Base-by-base conservation (phyloP, 2,888 invertebrate genomes). In the Cartodere bifasciata region DNA sequence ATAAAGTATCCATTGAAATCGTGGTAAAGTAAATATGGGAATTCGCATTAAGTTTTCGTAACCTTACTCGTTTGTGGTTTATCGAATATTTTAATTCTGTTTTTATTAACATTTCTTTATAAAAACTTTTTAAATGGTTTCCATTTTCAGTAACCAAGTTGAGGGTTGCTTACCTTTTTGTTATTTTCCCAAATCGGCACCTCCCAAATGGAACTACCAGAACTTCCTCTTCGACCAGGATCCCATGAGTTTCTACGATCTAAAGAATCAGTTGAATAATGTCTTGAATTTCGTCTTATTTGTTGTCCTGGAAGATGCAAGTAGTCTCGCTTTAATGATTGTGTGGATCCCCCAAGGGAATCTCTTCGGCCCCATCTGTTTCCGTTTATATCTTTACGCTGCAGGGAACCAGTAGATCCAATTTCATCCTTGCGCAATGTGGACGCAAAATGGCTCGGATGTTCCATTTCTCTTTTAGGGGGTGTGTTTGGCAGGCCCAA, bases 161-260 rank as follows among this genome's bases (percentile, higher is more conserved):
- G n/a, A n/a, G n/a, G n/a, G n/a, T n/a, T n/a, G n/a, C n/a, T n/a
- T n/a, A n/a, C n/a, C n/a, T 29, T 35, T 39, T 52, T 53, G 37
- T 72, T 72, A 42, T 75, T 74, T 47, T 77, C 75, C 64, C 65
- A 68, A 42, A 68, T 66, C 2, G 68, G 65, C 51, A 70, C 69
- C 36, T 70, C 69, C 61, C 65, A 67, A 47, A 69, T 39, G 1
- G 67, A 58, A 23, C 75, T 71, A 11, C 72, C 65, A n/a, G 72
- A 70, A 44, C 70, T 70, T 9, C 72, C 70, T 37, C 75, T 63
- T 39, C 75, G 64, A 31, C 69, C 71, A 2, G 70, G 64, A 45
- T 80, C 80, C 78, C 77, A 80, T 27, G 72, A 72, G 45, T 71
- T 70, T 39, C 78, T 68, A 61, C 75, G 71, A 48, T 81, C 80